These are phyloP conservation scores for Coenonympha arcania DNA, from an alignment of 2,888 invertebrate genomes.

Conservation along the genomic window DNA sequence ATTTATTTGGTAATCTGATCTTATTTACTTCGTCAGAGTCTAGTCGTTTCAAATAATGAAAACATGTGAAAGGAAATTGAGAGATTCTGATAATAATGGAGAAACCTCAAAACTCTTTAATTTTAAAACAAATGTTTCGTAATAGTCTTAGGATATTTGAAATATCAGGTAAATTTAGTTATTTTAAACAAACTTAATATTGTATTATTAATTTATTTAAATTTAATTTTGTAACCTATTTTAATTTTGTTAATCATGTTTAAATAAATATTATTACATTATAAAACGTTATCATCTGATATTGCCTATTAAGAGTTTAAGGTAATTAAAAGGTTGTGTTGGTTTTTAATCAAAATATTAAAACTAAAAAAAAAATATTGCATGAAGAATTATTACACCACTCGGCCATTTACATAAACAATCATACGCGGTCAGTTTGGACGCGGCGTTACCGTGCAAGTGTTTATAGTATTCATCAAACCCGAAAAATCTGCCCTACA, in stretches of 20 bases:
- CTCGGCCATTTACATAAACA: conserved; percentile 11
- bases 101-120: neutral
- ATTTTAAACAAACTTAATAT: too few species aligned
- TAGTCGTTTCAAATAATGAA: neutral
- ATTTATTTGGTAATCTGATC: conserved; percentile 1
- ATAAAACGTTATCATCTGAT: neutral
- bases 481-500: conserved; percentile 32
- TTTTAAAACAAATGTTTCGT: too few species aligned
- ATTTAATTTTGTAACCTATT: too few species aligned
- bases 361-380: neutral
- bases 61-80: neutral
- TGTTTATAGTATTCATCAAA: neutral
- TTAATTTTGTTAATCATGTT: too few species aligned
- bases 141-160: too few species aligned
- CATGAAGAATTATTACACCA: neutral
- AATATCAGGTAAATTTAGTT: neutral
- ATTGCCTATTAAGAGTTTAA: neutral
- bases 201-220: too few species aligned
- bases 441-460: conserved; percentile 10
- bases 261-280: too few species aligned
- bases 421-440: conserved; percentile 11
- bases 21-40: conserved; percentile 4
- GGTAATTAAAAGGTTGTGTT: neutral
- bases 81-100: neutral
- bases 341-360: neutral